Conservation (phyloP, 2,113 vertebrate genomes). For the Cynocephalus volans region DNA sequence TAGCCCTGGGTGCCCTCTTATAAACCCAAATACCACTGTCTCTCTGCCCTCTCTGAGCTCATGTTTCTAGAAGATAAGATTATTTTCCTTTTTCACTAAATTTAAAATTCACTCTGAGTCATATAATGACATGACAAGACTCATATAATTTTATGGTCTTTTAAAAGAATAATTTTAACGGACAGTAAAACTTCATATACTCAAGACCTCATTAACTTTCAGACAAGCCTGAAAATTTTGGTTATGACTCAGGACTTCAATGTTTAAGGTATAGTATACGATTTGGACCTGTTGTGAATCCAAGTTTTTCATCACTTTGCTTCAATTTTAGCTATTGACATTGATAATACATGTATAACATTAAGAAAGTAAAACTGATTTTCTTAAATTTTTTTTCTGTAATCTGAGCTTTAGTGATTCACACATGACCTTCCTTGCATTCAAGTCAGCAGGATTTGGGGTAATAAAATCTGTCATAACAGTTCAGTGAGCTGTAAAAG, state of each 20-base stretch:
- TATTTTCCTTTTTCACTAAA: slow-evolving; percentile 20
- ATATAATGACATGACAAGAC: slow-evolving; percentile 47
- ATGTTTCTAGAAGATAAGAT: slow-evolving; percentile 36
- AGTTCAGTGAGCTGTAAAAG: slow-evolving; percentile 69
- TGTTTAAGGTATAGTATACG: slow-evolving; percentile 29
- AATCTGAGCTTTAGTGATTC: slow-evolving; percentile 53
- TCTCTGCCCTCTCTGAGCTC: background rate
- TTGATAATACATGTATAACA: background rate
- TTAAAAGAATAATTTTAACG: slow-evolving; percentile 72
- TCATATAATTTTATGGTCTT: slow-evolving; percentile 68
- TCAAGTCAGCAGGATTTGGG: background rate
- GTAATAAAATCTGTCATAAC: slow-evolving; percentile 57
- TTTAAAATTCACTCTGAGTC: slow-evolving; percentile 71
- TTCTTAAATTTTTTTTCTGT: background rate
- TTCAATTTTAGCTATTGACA: slow-evolving; percentile 36
- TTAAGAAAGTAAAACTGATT: slow-evolving; percentile 42
- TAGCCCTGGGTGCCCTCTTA: background rate
- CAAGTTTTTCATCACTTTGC: slow-evolving; percentile 54
- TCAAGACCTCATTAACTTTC: slow-evolving; percentile 75
- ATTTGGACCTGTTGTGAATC: slow-evolving; percentile 45
- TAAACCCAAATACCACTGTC: background rate
- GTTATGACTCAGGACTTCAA: slow-evolving; percentile 47
- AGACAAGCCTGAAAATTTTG: slow-evolving; percentile 65
- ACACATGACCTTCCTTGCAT: slow-evolving; percentile 43
- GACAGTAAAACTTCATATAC: slow-evolving; percentile 61